Evolutionary conservation across 2,113 vertebrate genomes (phyloP).

Genomic region (Pteronura brasiliensis): DNA sequence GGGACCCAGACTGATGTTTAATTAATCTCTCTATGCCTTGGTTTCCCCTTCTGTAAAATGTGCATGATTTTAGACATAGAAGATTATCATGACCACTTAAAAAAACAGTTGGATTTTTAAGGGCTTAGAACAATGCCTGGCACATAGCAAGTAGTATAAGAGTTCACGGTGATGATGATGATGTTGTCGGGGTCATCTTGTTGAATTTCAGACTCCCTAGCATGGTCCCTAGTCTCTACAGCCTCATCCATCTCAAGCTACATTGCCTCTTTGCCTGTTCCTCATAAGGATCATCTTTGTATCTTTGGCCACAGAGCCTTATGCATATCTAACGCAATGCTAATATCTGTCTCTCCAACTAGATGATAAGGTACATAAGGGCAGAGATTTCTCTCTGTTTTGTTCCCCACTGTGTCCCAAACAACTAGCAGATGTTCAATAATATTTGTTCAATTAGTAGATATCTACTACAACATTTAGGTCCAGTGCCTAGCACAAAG

Average conservation of each 20-base stretch:
- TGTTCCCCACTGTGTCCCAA: background rate
- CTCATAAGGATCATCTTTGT: background rate
- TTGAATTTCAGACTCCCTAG: background rate
- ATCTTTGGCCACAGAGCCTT: background rate
- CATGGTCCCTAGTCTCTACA: background rate
- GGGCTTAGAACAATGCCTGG: background rate
- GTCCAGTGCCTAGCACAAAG: background rate
- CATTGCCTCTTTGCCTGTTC: constrained; percentile 23
- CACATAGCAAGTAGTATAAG: background rate
- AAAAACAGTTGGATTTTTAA: background rate
- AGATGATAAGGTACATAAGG: background rate
- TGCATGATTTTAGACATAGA: background rate
- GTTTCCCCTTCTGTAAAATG: constrained; percentile 24
- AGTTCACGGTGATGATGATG: background rate
- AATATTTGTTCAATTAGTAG: constrained; percentile 5
- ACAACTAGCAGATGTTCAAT: background rate
- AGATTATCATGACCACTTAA: background rate
- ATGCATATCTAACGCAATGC: background rate
- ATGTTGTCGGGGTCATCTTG: background rate
- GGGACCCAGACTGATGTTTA: background rate
- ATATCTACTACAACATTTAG: background rate
- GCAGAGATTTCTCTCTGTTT: background rate
- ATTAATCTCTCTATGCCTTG: constrained; percentile 4
- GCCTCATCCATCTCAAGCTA: background rate
- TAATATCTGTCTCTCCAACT: background rate